A percentile compares a stretch with the other conserved stretches of the same genome.
Evolutionary conservation across 2,888 invertebrate genomes (phyloP).

Genomic region (Heliconius sara): DNA sequence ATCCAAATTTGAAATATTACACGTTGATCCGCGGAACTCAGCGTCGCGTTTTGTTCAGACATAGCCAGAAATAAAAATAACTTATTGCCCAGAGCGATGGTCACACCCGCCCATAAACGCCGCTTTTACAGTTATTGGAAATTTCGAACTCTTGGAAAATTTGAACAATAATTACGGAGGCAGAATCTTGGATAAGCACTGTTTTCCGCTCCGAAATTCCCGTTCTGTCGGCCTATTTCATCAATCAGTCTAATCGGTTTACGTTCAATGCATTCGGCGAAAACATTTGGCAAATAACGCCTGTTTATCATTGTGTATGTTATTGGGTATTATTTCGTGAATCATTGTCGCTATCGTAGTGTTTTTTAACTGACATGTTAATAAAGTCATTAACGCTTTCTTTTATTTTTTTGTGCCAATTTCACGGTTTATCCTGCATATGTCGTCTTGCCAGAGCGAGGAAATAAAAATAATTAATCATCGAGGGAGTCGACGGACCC

Average conservation of each 20-base stretch:
- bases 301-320: not conserved
- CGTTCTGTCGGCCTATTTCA: constrained; percentile 35
- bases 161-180: constrained; percentile 17
- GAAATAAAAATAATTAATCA: not conserved
- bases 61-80: too few relatives aligned
- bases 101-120: too few relatives aligned
- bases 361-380: not conserved
- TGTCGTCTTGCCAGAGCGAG: not conserved
- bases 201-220: constrained; percentile 37
- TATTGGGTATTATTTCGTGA: not conserved
- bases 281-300: constrained; percentile 31
- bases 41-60: too few relatives aligned
- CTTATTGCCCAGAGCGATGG: too few relatives aligned
- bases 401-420: too few relatives aligned
- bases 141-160: not conserved
- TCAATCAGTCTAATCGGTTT: constrained; percentile 42
- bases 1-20: too few relatives aligned
- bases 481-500: not conserved
- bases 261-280: constrained; percentile 23
- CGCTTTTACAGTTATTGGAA: not conserved
- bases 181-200: constrained; percentile 23
- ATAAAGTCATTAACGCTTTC: too few relatives aligned
- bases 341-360: not conserved
- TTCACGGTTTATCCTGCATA: too few relatives aligned
- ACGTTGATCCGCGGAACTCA: too few relatives aligned